Conservation (phyloP, 2,888 invertebrate genomes). For the Euclidia mi region DNA sequence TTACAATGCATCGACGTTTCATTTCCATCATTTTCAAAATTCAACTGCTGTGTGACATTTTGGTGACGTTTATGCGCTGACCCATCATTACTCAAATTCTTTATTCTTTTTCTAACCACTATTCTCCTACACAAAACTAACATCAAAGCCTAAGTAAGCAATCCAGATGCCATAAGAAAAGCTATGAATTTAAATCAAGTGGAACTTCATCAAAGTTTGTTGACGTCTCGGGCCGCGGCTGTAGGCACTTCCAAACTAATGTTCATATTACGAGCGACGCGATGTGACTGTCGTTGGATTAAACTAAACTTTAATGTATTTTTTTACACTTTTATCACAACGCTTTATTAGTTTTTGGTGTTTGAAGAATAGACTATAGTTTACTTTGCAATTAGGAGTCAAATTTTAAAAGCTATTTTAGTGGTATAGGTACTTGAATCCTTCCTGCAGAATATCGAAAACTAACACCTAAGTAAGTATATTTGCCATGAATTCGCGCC, state of each 20-base stretch:
- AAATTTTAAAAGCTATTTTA: too few species aligned
- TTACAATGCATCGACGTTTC: too few species aligned
- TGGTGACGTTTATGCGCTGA: not conserved
- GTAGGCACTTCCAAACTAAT: constrained; percentile 79
- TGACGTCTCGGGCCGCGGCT: constrained; percentile 62
- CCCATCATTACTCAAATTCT: not conserved
- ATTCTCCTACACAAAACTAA: constrained; percentile 58
- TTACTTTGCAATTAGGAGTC: too few species aligned
- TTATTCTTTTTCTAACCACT: too few species aligned
- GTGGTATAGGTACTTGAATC: too few species aligned
- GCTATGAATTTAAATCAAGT: constrained; percentile 86
- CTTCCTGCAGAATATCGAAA: too few species aligned
- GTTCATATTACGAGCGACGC: constrained; percentile 75
- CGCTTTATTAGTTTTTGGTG: constrained; percentile 18
- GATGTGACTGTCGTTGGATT: constrained; percentile 60
- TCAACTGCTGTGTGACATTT: too few species aligned
- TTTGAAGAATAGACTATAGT: not conserved
- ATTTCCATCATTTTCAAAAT: too few species aligned
- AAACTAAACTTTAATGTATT: constrained; percentile 63
- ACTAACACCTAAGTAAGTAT: too few species aligned
- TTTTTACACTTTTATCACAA: constrained; percentile 26
- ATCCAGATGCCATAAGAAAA: constrained; percentile 75
- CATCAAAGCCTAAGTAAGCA: constrained; percentile 72
- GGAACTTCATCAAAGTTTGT: constrained; percentile 82
- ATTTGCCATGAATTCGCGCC: too few species aligned